Evolutionary conservation across 1,140 invertebrate genomes (phyloP), one percentile per base, ranked within the genome.

Genomic region (Dendrolimus punctatus): DNA sequence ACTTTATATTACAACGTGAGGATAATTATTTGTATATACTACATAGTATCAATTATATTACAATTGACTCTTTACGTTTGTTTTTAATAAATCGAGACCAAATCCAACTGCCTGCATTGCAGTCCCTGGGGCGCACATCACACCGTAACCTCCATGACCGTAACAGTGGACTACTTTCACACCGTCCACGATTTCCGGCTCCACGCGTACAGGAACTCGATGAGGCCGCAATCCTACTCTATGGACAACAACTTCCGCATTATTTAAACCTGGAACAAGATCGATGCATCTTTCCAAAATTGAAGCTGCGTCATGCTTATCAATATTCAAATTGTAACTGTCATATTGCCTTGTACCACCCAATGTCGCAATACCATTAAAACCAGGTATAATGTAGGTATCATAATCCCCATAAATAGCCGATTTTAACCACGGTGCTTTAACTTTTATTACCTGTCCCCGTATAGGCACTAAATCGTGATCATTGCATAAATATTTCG

Each of bases 141-240:
- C 92, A 5, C 97, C 96, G 80, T 97, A 95, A 4, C 95, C 95
- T 2, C 96, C 95, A 74, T 98, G 96, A 4, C 96, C 97, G 75
- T 98, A 98, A 80, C 97, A 96, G 77, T 98, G 96, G 0, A 98
- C 91, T 8, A 96, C 78, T 87, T 93, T 90, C 8, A 90, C 53
- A 38, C 71, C 78, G 67, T 47, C 73, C 63, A 67, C 73, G 52
- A 60, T 60, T 72, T 94, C 94, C 5, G 84, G 76, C 71, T 96
- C 95, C 37, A 97, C 91, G 51, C 95, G 87, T 1, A 96, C 91
- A 0, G 90, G 88, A n/a, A 91, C 88, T 46, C 95, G 85, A 66
- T 95, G 91, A 0, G 96, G 96, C 53, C 96, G 83, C 5, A 97
- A 71, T 1, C 96, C 96, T 0, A 94, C 93, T 66, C 89, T 90